Evolutionary conservation across 2,888 invertebrate species (phyloP), one percentile per base, ranked within the genome.

Genomic region (Bugulina stolonifera): DNA sequence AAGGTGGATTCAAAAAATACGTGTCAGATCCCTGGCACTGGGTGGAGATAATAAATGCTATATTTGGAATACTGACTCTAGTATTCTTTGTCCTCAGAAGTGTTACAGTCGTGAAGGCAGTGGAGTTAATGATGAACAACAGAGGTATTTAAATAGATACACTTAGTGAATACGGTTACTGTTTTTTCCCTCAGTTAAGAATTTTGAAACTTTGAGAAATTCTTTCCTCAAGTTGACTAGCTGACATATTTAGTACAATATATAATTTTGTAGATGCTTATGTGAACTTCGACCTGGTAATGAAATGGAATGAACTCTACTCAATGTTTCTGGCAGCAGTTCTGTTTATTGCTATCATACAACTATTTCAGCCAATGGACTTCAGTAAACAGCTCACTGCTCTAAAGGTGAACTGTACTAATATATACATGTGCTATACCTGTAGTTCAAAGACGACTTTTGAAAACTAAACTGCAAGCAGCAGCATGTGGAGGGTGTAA

Each of bases 1-100:
- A 64, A 27, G 29, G 5, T 10, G 64, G 64, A 32, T 34, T 64
- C 2, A 34, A 25, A 10, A 27, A 27, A 32, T 64, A 64, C 32
- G 64, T 27, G 18, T 25, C 22, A n/a, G 34, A 64, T 32, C 64
- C 64, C 5, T 64, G 64, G 64, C 64, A 64, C n/a, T 27, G 27
- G 64, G 64, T 64, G 32, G 64, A 64, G 27, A 34, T 64, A 27
- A 14, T 64, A 10, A 64, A 64, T 64, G 64, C 64, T 29, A 22
- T 64, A 27, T 64, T 64, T 32, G 64, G 25, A 10, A 5, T 64
- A 10, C 29, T 32, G 32, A 25, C 64, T 32, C 27, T 22, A 5
- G 2, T 64, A 32, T 64, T 64, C 64, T 64, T 64, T 64, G 64
- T 34, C 1, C 29, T 64, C 5, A 64, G 64, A 64, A 32, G 25